phyloP scores from a whole-genome alignment of 2,888 invertebrate genomes.

The Caenorhabditis sp. region DNA sequence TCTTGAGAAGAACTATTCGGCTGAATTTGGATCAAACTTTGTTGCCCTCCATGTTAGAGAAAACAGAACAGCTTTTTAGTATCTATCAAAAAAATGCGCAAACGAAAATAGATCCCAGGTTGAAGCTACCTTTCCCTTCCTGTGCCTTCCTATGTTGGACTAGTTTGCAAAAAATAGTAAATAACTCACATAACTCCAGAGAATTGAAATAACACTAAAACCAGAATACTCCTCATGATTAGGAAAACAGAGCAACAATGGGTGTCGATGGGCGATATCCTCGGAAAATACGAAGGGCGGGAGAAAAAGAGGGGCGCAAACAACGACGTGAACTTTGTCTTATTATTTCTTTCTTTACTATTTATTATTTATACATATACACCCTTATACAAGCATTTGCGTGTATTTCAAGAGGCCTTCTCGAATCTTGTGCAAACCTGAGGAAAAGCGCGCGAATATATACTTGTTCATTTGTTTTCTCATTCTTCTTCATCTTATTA shows the following conservation, averaged over 20 bases:
- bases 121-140: no score
- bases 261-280: slow-evolving; percentile 6
- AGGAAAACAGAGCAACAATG: slow-evolving; percentile 21
- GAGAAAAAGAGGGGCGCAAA: not conserved
- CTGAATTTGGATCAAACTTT: no score
- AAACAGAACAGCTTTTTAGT: no score
- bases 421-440: not conserved
- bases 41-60: no score
- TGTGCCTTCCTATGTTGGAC: no score
- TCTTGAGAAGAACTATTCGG: no score
- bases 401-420: slow-evolving; percentile 37
- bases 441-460: slow-evolving; percentile 1
- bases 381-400: slow-evolving; percentile 21
- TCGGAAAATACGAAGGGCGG: not conserved
- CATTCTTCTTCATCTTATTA: not conserved
- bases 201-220: slow-evolving; percentile 14
- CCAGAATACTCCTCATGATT: slow-evolving; percentile 16
- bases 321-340: not conserved
- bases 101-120: no score
- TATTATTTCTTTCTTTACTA: not conserved
- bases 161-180: no score
- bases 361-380: not conserved
- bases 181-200: slow-evolving; percentile 11
- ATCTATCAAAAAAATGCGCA: no score
- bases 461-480: not conserved